Evolutionary conservation across 2,888 invertebrate genomes (phyloP).

Genomic region (Fragum sueziense): DNA sequence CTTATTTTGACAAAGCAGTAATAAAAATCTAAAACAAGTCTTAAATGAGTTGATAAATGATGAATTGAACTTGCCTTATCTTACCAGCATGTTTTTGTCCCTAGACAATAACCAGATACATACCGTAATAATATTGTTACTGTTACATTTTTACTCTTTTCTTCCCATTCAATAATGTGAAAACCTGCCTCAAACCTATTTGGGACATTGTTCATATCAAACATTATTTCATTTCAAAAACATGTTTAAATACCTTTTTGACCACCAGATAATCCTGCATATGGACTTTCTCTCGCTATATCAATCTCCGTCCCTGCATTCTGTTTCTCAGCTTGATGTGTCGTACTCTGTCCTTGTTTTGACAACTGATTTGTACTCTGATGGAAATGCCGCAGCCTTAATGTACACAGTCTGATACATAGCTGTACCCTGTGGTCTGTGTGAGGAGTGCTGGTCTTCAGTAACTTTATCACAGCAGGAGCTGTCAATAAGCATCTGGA

Average conservation of each 20-base stretch:
- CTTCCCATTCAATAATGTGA: too few relatives aligned
- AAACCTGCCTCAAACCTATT: too few relatives aligned
- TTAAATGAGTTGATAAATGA: too few relatives aligned
- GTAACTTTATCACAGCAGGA: not conserved
- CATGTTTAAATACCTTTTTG: slow-evolving; percentile 74
- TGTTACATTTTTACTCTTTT: too few relatives aligned
- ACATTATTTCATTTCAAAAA: too few relatives aligned
- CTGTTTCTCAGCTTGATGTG: not conserved
- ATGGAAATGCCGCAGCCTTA: not conserved
- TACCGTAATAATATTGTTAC: too few relatives aligned
- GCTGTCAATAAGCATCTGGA: not conserved
- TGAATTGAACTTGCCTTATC: too few relatives aligned
- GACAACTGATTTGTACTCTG: not conserved
- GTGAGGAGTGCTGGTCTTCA: not conserved
- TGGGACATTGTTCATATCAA: too few relatives aligned
- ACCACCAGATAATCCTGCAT: slow-evolving; percentile 65
- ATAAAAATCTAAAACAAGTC: too few relatives aligned
- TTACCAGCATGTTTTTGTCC: too few relatives aligned
- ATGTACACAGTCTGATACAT: not conserved
- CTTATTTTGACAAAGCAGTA: too few relatives aligned
- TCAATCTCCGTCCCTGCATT: slow-evolving; percentile 53
- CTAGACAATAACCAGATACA: too few relatives aligned
- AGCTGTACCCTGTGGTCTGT: not conserved
- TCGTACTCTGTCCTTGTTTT: not conserved
- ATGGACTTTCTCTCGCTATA: slow-evolving; percentile 67